phyloP scores from a whole-genome alignment of 2,797 vertebrate genomes.

The Enteromius afrohamiltoni region DNA sequence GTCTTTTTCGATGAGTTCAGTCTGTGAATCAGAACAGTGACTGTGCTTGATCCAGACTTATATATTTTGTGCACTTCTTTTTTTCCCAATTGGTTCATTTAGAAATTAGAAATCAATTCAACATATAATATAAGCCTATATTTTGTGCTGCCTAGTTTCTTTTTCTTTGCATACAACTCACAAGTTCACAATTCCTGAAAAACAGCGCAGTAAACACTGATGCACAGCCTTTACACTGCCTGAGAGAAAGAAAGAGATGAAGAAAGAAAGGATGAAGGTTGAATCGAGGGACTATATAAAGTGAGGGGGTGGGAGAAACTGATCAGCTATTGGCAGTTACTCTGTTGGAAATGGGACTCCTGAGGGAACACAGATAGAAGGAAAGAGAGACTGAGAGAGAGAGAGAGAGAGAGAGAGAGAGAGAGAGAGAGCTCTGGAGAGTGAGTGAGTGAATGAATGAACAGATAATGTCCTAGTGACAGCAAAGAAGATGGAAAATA shows the following conservation, averaged over 20 bases:
- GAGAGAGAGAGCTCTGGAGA: background rate
- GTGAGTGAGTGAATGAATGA: slow-evolving; percentile 4
- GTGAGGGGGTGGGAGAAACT: slow-evolving; percentile 12
- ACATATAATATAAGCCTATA: background rate
- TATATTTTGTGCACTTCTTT: background rate
- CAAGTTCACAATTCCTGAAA: background rate
- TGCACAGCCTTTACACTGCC: background rate
- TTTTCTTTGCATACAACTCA: background rate
- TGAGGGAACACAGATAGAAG: slow-evolving; percentile 42
- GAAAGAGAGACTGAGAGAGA: background rate
- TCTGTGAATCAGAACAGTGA: background rate
- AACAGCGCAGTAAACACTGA: background rate
- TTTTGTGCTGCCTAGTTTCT: background rate
- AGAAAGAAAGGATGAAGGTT: background rate
- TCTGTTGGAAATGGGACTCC: slow-evolving; percentile 41
- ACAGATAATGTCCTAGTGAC: background rate
- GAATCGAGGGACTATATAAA: slow-evolving; percentile 11
- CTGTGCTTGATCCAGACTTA: background rate
- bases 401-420: background rate
- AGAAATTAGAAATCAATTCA: background rate
- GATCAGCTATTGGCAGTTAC: slow-evolving; percentile 46
- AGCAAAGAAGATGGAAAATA: slow-evolving; percentile 25
- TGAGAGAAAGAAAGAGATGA: slow-evolving; percentile 50
- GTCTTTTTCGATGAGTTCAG: background rate
- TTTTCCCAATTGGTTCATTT: background rate